Evolutionary conservation across 1,140 invertebrate species (phyloP).

Genomic region (Bradysia coprophila): DNA sequence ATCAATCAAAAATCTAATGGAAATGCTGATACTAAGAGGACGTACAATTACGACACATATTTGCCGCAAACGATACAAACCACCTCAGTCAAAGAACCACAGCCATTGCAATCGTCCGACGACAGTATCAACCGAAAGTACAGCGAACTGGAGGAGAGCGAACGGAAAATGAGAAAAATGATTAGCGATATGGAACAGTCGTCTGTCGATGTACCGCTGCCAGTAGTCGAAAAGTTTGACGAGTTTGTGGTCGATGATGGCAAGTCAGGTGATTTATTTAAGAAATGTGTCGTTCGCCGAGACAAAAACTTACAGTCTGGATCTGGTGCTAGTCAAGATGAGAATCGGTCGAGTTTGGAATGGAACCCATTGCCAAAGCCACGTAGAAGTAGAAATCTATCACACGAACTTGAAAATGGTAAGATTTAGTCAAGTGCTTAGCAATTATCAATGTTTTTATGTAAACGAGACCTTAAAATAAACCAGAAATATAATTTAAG

Average conservation of each 20-base stretch:
- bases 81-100: neutral
- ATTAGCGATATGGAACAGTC: slow-evolving; percentile 1
- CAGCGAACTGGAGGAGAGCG: slow-evolving; percentile 1
- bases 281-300: slow-evolving; percentile 11
- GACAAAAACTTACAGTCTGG: neutral
- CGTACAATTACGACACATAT: neutral
- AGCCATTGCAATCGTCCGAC: no score
- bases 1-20: slow-evolving; percentile 10
- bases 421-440: no score
- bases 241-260: slow-evolving; percentile 2
- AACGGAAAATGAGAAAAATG: slow-evolving; percentile 3
- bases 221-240: slow-evolving; percentile 1
- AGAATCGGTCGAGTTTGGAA: slow-evolving; percentile 14
- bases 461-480: no score
- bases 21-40: neutral
- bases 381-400: neutral
- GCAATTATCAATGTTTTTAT: no score
- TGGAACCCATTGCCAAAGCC: slow-evolving; percentile 23
- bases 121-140: slow-evolving; percentile 1
- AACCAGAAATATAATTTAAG: no score
- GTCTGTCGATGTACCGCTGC: neutral
- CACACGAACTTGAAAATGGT: no score
- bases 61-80: neutral
- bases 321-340: no score
- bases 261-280: slow-evolving; percentile 3